Percentiles rank a stretch among this genome's conserved stretches.
Evolutionary conservation across 2,113 vertebrate species (phyloP).

Genomic region (Rhabdornis inornatus): DNA sequence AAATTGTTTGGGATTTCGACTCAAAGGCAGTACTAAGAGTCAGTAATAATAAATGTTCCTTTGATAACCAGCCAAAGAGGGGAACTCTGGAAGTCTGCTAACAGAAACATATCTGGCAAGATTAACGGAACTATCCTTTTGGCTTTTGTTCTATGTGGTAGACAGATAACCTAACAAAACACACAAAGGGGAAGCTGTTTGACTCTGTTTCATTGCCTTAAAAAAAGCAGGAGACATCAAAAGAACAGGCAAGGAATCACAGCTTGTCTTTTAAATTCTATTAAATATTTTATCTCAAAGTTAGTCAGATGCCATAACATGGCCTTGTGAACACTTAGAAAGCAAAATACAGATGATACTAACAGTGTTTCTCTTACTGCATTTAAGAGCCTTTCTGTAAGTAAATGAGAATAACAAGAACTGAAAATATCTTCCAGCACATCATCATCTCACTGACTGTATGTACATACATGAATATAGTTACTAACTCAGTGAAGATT

Average conservation of each 20-base stretch:
- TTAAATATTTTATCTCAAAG: slow-evolving; percentile 11
- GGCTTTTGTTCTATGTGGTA: background rate
- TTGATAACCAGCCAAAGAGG: background rate
- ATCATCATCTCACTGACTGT: background rate
- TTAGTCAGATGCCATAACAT: background rate
- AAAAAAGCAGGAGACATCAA: background rate
- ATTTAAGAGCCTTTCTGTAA: background rate
- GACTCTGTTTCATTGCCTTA: background rate
- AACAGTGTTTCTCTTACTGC: background rate
- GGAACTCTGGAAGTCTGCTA: background rate
- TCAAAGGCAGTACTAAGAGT: background rate
- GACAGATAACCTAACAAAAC: background rate
- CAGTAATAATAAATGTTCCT: background rate
- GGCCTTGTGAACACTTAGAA: background rate
- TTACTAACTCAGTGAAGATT: background rate
- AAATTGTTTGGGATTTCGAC: background rate
- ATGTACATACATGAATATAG: background rate
- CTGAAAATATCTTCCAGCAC: background rate
- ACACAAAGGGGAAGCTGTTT: background rate
- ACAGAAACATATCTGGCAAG: background rate
- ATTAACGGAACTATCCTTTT: background rate
- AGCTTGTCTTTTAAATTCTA: background rate
- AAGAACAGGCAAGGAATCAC: background rate
- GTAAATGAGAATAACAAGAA: background rate
- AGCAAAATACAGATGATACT: background rate